Evolutionary conservation across 2,797 vertebrate species (phyloP).

Genomic region (Poeciliopsis presidionis): DNA sequence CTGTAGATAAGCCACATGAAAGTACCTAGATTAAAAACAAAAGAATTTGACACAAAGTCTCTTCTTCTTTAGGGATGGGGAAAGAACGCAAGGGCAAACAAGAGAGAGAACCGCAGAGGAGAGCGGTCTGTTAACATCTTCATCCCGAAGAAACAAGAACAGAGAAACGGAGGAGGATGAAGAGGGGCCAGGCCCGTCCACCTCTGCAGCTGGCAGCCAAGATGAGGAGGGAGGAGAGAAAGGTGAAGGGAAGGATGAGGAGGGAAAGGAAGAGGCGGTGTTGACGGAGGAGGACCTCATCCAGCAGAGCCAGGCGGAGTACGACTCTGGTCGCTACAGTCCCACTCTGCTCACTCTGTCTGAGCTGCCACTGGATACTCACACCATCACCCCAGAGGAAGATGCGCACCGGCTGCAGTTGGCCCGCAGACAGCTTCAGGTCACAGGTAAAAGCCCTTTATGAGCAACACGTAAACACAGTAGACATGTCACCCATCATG

Average conservation of each 20-base stretch:
- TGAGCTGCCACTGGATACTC: constrained; percentile 91
- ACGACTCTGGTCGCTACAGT: constrained; percentile 93
- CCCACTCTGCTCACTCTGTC: constrained; percentile 86
- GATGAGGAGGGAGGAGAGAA: constrained; percentile 49
- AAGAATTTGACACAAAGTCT: not conserved
- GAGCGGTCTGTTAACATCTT: constrained; percentile 35
- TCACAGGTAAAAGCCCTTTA: constrained; percentile 82
- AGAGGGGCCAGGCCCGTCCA: constrained; percentile 44
- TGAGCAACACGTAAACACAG: not conserved
- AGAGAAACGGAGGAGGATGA: constrained; percentile 1
- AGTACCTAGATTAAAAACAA: not conserved
- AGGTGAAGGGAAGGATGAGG: constrained; percentile 58
- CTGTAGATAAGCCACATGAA: not conserved
- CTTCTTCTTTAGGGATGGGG: constrained; percentile 36
- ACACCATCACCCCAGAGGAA: constrained; percentile 89
- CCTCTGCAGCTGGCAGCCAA: constrained; percentile 40
- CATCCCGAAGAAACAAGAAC: constrained; percentile 29
- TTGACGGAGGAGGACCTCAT: constrained; percentile 97
- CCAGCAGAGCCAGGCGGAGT: constrained; percentile 96
- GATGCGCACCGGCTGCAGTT: constrained; percentile 87
- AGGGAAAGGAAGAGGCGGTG: constrained; percentile 76
- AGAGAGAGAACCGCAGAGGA: constrained; percentile 7
- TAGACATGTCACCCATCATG: not conserved
- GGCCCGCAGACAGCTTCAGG: constrained; percentile 91
- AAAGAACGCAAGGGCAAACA: constrained; percentile 15